Conservation (phyloP, 2,797 vertebrate species). For the Halcyon chelicuti region DNA sequence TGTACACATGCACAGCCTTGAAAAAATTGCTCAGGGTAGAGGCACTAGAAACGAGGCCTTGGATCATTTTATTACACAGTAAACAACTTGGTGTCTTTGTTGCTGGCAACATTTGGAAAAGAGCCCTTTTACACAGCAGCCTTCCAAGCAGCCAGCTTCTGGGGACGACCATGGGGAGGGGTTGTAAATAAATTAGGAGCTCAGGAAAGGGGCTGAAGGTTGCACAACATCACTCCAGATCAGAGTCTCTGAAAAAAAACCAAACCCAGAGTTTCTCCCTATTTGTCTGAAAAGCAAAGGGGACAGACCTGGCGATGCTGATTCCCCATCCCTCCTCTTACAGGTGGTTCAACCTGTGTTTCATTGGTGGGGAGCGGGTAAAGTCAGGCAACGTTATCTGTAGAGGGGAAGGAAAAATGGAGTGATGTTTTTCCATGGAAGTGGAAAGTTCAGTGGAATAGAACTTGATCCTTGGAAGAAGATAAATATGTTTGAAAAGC, state of each 20-base stretch:
- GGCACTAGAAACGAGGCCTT: not conserved
- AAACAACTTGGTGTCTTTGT: not conserved
- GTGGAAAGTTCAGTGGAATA: not conserved
- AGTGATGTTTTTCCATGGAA: not conserved
- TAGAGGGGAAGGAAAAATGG: not conserved
- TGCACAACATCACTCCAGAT: not conserved
- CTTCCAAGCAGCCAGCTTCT: not conserved
- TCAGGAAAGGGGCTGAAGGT: not conserved
- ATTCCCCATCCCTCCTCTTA: not conserved
- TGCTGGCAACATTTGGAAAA: not conserved
- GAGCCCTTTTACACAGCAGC: not conserved
- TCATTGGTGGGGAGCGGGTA: not conserved
- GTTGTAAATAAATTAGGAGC: not conserved
- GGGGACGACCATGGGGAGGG: fast-evolving
- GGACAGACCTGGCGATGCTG: not conserved
- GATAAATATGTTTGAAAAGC: not conserved
- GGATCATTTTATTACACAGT: not conserved
- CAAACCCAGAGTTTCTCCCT: not conserved
- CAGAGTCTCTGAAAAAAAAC: not conserved
- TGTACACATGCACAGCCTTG: not conserved
- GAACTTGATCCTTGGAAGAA: not conserved
- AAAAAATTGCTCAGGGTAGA: not conserved
- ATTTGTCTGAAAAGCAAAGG: not conserved
- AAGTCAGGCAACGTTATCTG: fast-evolving
- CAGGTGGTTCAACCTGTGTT: not conserved